Conservation (phyloP, 35 echinoderm and acorn worm genomes). For the Hemicentrotus pulcherrimus region DNA sequence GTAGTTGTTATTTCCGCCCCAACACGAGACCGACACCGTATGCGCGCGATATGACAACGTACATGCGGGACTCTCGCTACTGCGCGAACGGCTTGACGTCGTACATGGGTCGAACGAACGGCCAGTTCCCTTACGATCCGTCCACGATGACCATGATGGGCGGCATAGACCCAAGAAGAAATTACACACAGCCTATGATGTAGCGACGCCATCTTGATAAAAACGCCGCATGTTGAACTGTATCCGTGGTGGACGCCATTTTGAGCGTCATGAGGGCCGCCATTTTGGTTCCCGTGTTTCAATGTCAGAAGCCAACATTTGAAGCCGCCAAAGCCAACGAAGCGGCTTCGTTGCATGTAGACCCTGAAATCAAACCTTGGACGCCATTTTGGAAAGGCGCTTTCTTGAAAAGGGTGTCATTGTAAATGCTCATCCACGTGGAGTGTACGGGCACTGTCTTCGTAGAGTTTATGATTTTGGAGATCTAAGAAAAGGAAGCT, state of each 20-base stretch:
- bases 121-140: constrained; percentile 84
- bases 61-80: constrained; percentile 92
- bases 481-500: neutral
- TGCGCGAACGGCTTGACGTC: constrained; percentile 85
- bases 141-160: constrained; percentile 82
- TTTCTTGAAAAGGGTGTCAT: neutral
- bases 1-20: constrained; percentile 94
- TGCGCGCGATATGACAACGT: constrained; percentile 82
- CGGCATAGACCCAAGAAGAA: constrained; percentile 81
- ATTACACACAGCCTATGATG: constrained; percentile 95
- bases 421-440: neutral
- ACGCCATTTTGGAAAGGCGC: neutral
- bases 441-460: neutral
- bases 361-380: neutral
- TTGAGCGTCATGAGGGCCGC: neutral
- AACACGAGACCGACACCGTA: constrained; percentile 90
- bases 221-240: neutral
- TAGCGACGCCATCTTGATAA: constrained; percentile 27
- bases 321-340: neutral
- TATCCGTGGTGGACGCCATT: neutral
- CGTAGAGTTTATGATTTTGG: neutral
- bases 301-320: no score
- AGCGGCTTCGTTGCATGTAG: neutral
- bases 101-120: constrained; percentile 89
- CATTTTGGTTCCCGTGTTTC: no score